These are phyloP conservation scores for Corydoras sp. DNA, from an alignment of 2,113 vertebrate genomes.

Conservation along the genomic window DNA sequence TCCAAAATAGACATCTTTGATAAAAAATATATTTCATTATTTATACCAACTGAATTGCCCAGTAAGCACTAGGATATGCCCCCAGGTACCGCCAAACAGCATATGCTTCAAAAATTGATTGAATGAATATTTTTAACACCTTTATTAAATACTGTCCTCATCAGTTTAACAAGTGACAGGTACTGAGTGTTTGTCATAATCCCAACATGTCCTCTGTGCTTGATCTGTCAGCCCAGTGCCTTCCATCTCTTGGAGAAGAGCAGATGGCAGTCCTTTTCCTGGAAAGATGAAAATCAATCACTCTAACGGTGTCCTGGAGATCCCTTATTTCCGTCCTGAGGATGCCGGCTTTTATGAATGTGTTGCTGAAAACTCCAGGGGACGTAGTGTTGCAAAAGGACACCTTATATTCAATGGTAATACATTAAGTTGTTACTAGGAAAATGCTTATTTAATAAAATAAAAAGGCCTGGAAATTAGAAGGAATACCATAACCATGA, in stretches of 20 bases:
- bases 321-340: slow-evolving; percentile 77
- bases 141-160: too few relatives aligned
- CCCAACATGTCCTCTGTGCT: slow-evolving; percentile 47
- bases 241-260: slow-evolving; percentile 78
- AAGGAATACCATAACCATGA: background rate
- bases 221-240: slow-evolving; percentile 74
- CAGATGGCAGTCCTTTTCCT: slow-evolving; percentile 71
- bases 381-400: slow-evolving; percentile 71
- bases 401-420: slow-evolving; percentile 79
- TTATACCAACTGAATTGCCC: too few relatives aligned
- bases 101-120: too few relatives aligned
- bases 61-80: too few relatives aligned
- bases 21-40: too few relatives aligned
- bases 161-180: too few relatives aligned
- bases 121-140: too few relatives aligned
- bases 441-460: background rate
- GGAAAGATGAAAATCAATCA: slow-evolving; percentile 73
- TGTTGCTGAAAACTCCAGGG: slow-evolving; percentile 71
- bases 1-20: too few relatives aligned
- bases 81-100: too few relatives aligned
- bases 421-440: background rate
- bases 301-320: slow-evolving; percentile 76
- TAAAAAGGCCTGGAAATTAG: background rate
- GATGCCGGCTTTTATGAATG: slow-evolving; percentile 82
- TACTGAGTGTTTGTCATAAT: slow-evolving; percentile 23